These are phyloP conservation scores for Gnathonemus longibarbis DNA, from an alignment of 2,113 vertebrate genomes.

Conservation along the genomic window DNA sequence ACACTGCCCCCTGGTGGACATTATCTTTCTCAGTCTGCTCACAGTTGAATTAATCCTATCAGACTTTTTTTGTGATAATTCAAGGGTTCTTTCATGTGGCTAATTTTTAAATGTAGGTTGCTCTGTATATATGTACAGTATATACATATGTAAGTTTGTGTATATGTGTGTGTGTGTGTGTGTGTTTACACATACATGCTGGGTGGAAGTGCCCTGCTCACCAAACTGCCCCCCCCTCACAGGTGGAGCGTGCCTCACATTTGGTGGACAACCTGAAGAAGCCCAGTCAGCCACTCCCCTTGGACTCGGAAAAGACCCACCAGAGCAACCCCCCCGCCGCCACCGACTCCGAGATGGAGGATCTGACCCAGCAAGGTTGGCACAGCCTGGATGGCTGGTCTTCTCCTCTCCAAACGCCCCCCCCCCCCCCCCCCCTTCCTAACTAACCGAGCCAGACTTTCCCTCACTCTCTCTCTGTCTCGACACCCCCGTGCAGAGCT, in stretches of 20 bases:
- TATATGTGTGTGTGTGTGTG: background rate
- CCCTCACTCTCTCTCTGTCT: background rate
- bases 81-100: background rate
- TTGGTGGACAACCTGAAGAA: conserved; percentile 83
- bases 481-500: conserved; percentile 34
- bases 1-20: background rate
- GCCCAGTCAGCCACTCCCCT: conserved; percentile 73
- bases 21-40: background rate
- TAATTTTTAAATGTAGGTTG: background rate
- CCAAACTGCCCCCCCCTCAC: background rate
- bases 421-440: background rate
- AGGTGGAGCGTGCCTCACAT: conserved; percentile 86
- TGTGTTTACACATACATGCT: background rate
- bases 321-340: conserved; percentile 67
- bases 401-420: no score
- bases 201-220: background rate
- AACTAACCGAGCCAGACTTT: background rate
- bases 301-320: conserved; percentile 71
- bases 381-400: no score
- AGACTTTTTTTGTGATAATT: background rate
- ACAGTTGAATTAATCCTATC: background rate
- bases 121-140: background rate
- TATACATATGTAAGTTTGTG: no score
- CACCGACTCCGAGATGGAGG: conserved; percentile 86
- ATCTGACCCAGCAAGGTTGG: conserved; percentile 75